phyloP scores from a whole-genome alignment of 2,888 invertebrate species.

The Aphidoletes aphidimyza region DNA sequence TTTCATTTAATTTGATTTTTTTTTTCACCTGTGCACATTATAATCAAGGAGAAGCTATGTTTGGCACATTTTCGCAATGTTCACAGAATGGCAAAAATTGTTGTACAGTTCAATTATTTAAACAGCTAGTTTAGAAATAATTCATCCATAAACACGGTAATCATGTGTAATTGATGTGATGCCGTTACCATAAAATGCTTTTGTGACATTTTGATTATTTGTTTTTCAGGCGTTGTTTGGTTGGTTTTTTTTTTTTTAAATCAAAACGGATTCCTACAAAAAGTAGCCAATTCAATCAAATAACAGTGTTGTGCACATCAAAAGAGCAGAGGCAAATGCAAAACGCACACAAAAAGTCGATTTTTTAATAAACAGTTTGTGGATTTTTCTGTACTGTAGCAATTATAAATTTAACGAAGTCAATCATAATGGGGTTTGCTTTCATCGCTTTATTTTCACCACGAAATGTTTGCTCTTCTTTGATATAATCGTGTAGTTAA shows the following conservation, averaged over 20 bases:
- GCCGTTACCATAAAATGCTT: background rate
- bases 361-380: background rate
- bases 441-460: too few relatives aligned
- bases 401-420: conserved; percentile 13
- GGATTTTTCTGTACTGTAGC: background rate
- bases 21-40: conserved; percentile 16
- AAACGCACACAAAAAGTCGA: background rate
- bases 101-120: background rate
- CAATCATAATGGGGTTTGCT: conserved; percentile 27
- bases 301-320: background rate
- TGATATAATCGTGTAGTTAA: too few relatives aligned
- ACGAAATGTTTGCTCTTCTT: too few relatives aligned
- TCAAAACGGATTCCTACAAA: background rate
- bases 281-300: background rate
- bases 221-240: background rate
- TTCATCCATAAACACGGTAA: background rate
- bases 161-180: conserved; percentile 15
- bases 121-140: conserved; percentile 46
- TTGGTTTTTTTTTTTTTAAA: too few relatives aligned
- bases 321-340: background rate
- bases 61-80: conserved; percentile 26
- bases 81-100: background rate
- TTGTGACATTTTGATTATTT: conserved; percentile 2
- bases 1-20: background rate
- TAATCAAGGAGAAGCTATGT: conserved; percentile 30